Conservation (phyloP, 2,113 vertebrate species). For the Limanda limanda region DNA sequence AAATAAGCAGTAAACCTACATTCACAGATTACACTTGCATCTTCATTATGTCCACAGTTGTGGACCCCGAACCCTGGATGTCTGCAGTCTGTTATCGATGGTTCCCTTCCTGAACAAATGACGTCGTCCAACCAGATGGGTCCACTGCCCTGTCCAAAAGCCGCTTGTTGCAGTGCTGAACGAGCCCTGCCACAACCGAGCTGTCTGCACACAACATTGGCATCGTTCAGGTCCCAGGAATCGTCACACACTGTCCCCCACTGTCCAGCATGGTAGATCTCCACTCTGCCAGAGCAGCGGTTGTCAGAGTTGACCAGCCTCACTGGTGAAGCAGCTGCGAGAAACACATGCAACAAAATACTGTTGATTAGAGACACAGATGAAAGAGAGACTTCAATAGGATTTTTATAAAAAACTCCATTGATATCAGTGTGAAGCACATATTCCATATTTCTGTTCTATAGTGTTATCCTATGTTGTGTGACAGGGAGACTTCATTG, state of each 20-base stretch:
- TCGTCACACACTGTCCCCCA: slow-evolving; percentile 73
- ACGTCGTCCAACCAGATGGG: slow-evolving; percentile 73
- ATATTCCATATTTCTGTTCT: too few species aligned
- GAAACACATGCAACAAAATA: slow-evolving; percentile 1
- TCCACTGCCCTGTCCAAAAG: slow-evolving; percentile 58
- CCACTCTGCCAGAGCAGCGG: slow-evolving; percentile 67
- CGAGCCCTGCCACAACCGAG: slow-evolving; percentile 53
- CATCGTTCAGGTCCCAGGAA: slow-evolving; percentile 42
- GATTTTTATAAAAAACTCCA: neutral
- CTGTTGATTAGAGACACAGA: neutral
- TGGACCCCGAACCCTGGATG: too few species aligned
- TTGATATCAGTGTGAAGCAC: too few species aligned
- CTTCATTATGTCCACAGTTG: too few species aligned
- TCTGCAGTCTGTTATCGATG: too few species aligned
- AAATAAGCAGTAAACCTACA: too few species aligned
- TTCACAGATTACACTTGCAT: too few species aligned
- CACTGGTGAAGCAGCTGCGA: slow-evolving; percentile 45
- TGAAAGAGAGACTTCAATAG: neutral
- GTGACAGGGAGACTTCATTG: too few species aligned
- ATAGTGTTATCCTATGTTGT: too few species aligned
- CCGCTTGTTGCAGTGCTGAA: slow-evolving; percentile 24
- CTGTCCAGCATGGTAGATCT: slow-evolving; percentile 37
- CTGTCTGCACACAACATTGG: slow-evolving; percentile 64
- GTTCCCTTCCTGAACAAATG: too few species aligned
- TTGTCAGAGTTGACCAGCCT: slow-evolving; percentile 50